A percentile compares a stretch with the other conserved stretches of the same genome.
Evolutionary conservation across 1,140 invertebrate genomes (phyloP).

Genomic region (Orchesella cincta): DNA sequence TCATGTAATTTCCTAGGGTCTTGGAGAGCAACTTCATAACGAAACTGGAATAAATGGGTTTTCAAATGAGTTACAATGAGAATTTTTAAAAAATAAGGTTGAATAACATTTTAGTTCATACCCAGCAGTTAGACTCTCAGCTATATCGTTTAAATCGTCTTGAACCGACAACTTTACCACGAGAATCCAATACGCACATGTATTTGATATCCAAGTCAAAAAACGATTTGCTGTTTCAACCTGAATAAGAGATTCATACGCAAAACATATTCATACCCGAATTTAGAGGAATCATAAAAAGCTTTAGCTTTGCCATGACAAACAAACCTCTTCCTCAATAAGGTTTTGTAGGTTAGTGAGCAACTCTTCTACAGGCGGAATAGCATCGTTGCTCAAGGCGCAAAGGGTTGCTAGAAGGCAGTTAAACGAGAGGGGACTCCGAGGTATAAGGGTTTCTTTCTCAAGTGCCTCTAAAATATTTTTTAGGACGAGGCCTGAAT

Average conservation of each 20-base stretch:
- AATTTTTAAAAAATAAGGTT: background rate
- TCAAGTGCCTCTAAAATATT: slow-evolving; percentile 31
- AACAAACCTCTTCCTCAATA: background rate
- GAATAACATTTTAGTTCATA: no score
- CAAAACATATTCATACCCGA: background rate
- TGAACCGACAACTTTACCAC: background rate
- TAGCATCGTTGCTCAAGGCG: slow-evolving; percentile 6
- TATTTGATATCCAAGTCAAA: background rate
- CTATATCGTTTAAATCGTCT: background rate
- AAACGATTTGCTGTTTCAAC: background rate
- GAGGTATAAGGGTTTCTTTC: slow-evolving; percentile 20
- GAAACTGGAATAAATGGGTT: background rate
- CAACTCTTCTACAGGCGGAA: slow-evolving; percentile 34
- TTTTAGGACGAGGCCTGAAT: slow-evolving; percentile 33
- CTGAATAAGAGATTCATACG: background rate
- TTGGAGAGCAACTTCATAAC: background rate
- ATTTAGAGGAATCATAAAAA: no score
- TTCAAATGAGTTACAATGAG: background rate
- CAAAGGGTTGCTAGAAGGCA: slow-evolving; percentile 32
- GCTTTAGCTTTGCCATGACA: background rate
- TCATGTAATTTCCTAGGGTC: background rate
- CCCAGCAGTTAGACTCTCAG: background rate
- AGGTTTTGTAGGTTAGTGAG: background rate
- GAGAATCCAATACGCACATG: background rate
- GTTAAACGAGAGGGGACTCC: slow-evolving; percentile 30